Percentiles rank a stretch among this genome's conserved stretches.
Conservation (phyloP, 2,888 invertebrate genomes). For the Sarcophaga rosellei region DNA sequence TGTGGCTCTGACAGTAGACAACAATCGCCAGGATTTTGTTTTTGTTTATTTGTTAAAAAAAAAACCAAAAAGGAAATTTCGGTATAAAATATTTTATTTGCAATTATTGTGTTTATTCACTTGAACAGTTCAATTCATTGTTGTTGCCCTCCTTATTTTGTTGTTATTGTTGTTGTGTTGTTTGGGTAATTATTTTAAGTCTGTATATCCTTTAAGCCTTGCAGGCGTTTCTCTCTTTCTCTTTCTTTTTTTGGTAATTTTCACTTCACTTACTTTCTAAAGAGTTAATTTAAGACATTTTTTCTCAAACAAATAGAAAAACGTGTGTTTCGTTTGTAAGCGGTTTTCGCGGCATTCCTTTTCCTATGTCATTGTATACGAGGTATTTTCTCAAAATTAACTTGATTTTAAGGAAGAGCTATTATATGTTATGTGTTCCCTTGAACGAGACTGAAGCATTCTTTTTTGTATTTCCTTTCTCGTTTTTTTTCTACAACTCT, state of each 20-base stretch:
- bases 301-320: constrained; percentile 53
- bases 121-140: constrained; percentile 48
- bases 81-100: constrained; percentile 55
- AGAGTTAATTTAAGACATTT: constrained; percentile 77
- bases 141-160: background rate
- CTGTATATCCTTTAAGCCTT: constrained; percentile 49
- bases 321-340: constrained; percentile 59
- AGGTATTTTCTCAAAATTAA: too few relatives aligned
- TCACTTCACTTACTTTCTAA: constrained; percentile 71
- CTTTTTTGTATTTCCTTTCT: background rate
- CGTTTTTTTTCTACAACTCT: background rate
- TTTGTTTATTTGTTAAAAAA: background rate
- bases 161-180: constrained; percentile 16
- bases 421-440: too few relatives aligned
- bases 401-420: too few relatives aligned
- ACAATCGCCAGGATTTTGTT: background rate
- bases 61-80: constrained; percentile 28
- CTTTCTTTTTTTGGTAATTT: constrained; percentile 52
- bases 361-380: background rate
- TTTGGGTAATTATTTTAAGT: constrained; percentile 65
- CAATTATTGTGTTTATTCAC: constrained; percentile 66
- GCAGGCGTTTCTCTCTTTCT: constrained; percentile 29
- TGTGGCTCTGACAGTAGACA: constrained; percentile 18
- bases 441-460: too few relatives aligned
- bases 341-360: constrained; percentile 63